A percentile compares a stretch with the other conserved stretches of the same genome.
phyloP scores from a whole-genome alignment of 2,797 vertebrate species.

The Enteromius trimaculatus region DNA sequence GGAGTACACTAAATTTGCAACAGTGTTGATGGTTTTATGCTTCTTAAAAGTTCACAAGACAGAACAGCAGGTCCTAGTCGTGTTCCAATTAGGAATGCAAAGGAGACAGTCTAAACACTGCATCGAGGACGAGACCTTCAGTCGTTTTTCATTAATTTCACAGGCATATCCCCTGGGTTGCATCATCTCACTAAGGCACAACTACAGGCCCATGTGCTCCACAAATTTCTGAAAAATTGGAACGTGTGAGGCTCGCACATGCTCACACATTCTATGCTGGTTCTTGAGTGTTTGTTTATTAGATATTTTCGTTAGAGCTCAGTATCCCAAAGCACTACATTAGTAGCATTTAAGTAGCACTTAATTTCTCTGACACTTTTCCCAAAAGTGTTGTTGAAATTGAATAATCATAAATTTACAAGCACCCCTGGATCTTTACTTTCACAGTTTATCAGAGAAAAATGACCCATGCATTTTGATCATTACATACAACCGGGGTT shows the following conservation, averaged over 20 bases:
- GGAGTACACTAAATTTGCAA: not conserved
- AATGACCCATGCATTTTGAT: not conserved
- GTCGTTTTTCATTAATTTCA: slow-evolving; percentile 24
- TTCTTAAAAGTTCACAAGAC: slow-evolving; percentile 19
- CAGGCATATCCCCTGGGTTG: slow-evolving; percentile 11
- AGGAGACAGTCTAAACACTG: slow-evolving; percentile 47
- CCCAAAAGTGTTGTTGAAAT: not conserved
- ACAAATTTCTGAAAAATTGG: not conserved
- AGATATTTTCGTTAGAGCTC: not conserved
- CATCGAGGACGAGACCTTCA: slow-evolving; percentile 44
- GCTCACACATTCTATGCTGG: not conserved
- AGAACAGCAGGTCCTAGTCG: slow-evolving; percentile 3
- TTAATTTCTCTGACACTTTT: not conserved
- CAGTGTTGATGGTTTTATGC: slow-evolving; percentile 25
- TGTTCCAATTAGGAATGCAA: slow-evolving; percentile 41
- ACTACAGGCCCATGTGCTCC: not conserved
- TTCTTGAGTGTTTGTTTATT: not conserved
- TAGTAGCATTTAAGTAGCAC: not conserved
- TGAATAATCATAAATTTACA: not conserved
- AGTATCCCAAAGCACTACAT: not conserved
- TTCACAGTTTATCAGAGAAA: not conserved
- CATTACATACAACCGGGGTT: not conserved
- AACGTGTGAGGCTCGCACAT: not conserved
- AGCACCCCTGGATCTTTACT: not conserved
- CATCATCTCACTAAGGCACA: not conserved